Evolutionary conservation across 2,797 vertebrate genomes (phyloP), one percentile per base, ranked within the genome.

Genomic region (Atherinosoma microstoma): DNA sequence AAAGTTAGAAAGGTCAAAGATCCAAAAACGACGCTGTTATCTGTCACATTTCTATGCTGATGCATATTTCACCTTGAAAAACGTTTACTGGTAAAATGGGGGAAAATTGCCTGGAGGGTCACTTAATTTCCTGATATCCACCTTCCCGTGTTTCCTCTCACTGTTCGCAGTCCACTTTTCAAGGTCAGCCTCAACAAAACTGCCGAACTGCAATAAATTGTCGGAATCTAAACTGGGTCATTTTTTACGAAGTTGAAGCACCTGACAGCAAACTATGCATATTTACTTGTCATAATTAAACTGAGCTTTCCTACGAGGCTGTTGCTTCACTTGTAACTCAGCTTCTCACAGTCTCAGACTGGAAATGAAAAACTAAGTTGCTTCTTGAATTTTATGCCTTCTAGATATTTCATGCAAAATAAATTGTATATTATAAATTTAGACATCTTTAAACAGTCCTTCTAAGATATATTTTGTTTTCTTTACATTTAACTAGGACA

Each of bases 21-120:
- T 75, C 60, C 78, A 79, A 83, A 80, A 73, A 84, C 82, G 77
- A 79, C 16, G 15, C 79, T 64, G 87, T 89, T 88, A 84, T 84
- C 70, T 77, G 79, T 81, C 80, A 84, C 73, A 82, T 75, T 85
- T 86, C 73, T 60, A 51, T 67, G 70, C 75, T 74, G 71, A 68
- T 67, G 67, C 69, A 79, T 83, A 64, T 56, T 81, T 83, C 63
- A 79, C 78, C 66, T 78, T 66, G 58, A 85, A 58, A 75, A 60
- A 59, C 36, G 34, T 71, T 81, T 78, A 54, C 64, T 87, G 80
- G 76, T 76, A 87, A 83, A 82, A 78, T 27, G 34, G 59, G 74
- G 29, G 12, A 60, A 80, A 60, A 49, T 56, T 72, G 24, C 83
- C 85, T 3, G 0, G 54, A 77, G 82, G 68, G 35, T 73, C 29